A percentile compares a stretch with the other conserved stretches of the same genome.
phyloP scores from a whole-genome alignment of 37 sponge, comb jelly and placozoan species.

The Mnemiopsis leidyi region DNA sequence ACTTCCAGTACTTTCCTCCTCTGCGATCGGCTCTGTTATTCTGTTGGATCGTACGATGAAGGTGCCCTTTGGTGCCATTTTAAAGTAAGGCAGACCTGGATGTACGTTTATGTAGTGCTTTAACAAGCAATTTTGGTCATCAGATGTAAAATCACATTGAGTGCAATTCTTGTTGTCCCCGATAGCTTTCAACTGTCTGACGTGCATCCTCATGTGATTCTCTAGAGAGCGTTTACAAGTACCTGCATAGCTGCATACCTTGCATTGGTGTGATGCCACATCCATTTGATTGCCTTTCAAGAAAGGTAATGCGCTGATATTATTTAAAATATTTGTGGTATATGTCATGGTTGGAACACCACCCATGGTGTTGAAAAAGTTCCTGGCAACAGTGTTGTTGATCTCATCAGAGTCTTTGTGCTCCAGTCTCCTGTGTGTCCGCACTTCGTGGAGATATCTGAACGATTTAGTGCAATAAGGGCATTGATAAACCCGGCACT shows the following conservation, averaged over 20 bases:
- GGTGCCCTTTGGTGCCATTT: conserved; percentile 33
- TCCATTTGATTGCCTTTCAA: background rate
- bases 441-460: background rate
- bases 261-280: background rate
- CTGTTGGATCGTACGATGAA: background rate
- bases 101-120: background rate
- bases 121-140: background rate
- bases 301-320: background rate
- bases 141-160: background rate
- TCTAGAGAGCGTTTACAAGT: conserved; percentile 38
- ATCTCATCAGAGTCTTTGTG: background rate
- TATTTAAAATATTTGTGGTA: background rate
- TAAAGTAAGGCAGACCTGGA: conserved; percentile 29
- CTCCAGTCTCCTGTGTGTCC: background rate
- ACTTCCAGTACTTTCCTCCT: background rate
- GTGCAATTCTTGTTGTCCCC: background rate
- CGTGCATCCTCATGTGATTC: conserved; percentile 53
- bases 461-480: background rate
- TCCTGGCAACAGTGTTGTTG: background rate
- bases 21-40: background rate
- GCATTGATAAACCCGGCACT: background rate
- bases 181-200: conserved; percentile 5
- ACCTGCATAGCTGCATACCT: background rate
- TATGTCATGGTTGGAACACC: background rate
- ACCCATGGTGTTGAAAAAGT: background rate